phyloP scores from a whole-genome alignment of 2,888 invertebrate genomes.

The Acrobasis suavella region DNA sequence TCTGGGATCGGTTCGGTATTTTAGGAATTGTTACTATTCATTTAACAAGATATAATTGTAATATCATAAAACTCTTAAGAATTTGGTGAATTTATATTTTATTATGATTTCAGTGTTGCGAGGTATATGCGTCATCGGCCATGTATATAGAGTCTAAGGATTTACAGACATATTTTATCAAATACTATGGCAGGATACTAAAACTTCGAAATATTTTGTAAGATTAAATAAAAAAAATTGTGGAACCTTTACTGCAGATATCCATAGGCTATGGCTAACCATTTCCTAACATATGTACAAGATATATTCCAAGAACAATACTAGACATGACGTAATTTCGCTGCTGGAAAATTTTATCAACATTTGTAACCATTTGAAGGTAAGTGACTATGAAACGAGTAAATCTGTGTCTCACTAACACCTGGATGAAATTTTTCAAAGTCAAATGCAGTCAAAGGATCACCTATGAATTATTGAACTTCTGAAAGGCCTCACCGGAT shows the following conservation, averaged over 20 bases:
- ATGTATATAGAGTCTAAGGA: too few relatives aligned
- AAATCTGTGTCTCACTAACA: constrained; percentile 36
- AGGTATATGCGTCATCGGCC: too few relatives aligned
- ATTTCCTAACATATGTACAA: not conserved
- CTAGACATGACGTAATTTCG: not conserved
- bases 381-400: not conserved
- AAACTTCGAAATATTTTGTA: too few relatives aligned
- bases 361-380: not conserved
- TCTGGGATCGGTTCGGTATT: too few relatives aligned
- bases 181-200: too few relatives aligned
- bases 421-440: constrained; percentile 63
- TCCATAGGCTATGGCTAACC: not conserved
- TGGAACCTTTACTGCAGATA: not conserved
- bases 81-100: too few relatives aligned
- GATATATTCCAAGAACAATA: not conserved
- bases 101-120: too few relatives aligned
- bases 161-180: too few relatives aligned
- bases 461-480: constrained; percentile 53
- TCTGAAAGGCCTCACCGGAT: constrained; percentile 39
- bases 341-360: not conserved
- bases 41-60: too few relatives aligned
- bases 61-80: too few relatives aligned
- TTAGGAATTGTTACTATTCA: too few relatives aligned
- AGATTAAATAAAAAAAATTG: too few relatives aligned
- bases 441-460: constrained; percentile 55